Evolutionary conservation across 2,797 vertebrate genomes (phyloP).

Genomic region (Tokudaia muenninki): DNA sequence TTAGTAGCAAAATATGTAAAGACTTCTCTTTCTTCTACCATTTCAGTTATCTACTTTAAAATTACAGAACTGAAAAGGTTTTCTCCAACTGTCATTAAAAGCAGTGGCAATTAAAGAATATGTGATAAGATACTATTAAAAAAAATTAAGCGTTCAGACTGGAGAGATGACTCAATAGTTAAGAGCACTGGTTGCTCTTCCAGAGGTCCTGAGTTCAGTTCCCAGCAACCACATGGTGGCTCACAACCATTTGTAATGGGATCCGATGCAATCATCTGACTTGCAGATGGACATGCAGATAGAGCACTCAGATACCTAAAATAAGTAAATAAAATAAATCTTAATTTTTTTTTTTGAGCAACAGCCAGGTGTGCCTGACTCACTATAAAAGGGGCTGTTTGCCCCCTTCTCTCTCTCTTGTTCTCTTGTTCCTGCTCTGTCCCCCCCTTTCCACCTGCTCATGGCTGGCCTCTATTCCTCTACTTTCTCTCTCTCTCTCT

Average conservation of each 20-base stretch:
- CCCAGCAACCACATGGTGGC: neutral
- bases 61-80: constrained; percentile 1
- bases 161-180: neutral
- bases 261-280: neutral
- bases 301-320: neutral
- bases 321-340: neutral
- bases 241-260: neutral
- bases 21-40: neutral
- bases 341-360: neutral
- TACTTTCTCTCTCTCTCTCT: too few species aligned
- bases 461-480: too few species aligned
- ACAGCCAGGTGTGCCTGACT: too few species aligned
- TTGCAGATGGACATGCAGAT: neutral
- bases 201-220: neutral
- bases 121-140: neutral
- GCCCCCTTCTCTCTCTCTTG: too few species aligned
- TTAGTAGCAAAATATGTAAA: constrained; percentile 58
- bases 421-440: too few species aligned
- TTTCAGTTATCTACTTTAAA: constrained; percentile 24
- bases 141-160: neutral
- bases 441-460: too few species aligned
- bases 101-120: constrained; percentile 4
- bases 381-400: too few species aligned
- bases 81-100: constrained; percentile 7
- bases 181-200: neutral